These are phyloP conservation scores for Emberiza fucata DNA, from an alignment of 2,113 vertebrate genomes.

Conservation along the genomic window DNA sequence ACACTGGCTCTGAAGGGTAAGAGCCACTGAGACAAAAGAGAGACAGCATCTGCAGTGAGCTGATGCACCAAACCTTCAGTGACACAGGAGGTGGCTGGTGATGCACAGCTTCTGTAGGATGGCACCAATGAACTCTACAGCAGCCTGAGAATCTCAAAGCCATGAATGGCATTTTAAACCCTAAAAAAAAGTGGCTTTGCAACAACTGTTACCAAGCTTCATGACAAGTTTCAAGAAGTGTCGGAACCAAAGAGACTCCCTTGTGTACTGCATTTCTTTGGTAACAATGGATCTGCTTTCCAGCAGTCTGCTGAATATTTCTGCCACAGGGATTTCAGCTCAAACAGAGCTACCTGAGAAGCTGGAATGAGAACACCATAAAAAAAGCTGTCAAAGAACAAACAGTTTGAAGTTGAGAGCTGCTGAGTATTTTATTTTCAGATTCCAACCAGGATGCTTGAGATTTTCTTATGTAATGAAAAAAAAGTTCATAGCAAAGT, in stretches of 20 bases:
- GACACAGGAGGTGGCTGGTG: neutral
- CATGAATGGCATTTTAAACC: neutral
- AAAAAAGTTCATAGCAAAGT: neutral
- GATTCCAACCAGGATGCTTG: neutral
- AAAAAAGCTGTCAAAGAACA: neutral
- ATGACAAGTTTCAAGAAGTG: neutral
- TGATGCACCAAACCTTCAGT: neutral
- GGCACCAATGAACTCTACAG: rapidly evolving
- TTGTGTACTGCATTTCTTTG: neutral
- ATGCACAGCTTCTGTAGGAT: neutral
- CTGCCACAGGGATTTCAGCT: neutral
- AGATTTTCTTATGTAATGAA: neutral
- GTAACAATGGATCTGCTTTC: neutral
- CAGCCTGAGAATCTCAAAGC: neutral
- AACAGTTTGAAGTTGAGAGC: neutral
- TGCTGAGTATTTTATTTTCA: neutral
- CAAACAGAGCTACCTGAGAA: neutral
- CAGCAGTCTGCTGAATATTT: neutral
- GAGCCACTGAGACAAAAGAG: neutral
- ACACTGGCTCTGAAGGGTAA: neutral
- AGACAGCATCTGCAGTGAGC: rapidly evolving
- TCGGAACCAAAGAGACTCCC: neutral
- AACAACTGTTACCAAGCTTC: neutral
- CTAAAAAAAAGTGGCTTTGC: neutral
- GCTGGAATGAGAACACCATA: neutral